phyloP scores from a whole-genome alignment of 92 coral and sea anemone genomes.

The Hydrozoanthus gracilis region DNA sequence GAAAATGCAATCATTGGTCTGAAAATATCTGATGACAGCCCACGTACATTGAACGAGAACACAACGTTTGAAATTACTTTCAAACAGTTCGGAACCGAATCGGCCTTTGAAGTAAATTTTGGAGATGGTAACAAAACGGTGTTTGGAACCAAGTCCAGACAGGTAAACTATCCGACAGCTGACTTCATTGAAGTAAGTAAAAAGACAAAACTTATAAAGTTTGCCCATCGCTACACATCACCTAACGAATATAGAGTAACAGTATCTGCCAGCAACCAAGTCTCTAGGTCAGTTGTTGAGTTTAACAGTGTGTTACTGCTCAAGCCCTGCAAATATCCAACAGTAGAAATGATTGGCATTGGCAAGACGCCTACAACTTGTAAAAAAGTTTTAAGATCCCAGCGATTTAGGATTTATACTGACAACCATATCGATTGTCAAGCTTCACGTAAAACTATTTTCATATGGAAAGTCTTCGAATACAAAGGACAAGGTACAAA shows the following conservation, averaged over 20 bases:
- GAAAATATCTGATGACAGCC: conserved; percentile 63
- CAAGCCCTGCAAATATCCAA: conserved; percentile 66
- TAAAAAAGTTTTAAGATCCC: conserved; percentile 39
- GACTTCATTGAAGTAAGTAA: conserved; percentile 28
- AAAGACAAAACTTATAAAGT: neutral
- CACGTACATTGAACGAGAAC: conserved; percentile 40
- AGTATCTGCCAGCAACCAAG: conserved; percentile 58
- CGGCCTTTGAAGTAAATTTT: conserved; percentile 50
- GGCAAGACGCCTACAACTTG: conserved; percentile 45
- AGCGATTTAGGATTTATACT: conserved; percentile 37
- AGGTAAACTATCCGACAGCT: conserved; percentile 27
- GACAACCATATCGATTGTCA: conserved; percentile 57
- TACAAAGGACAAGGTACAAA: conserved; percentile 40
- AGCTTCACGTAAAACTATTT: conserved; percentile 63
- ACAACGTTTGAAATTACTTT: conserved; percentile 49
- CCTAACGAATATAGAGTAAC: conserved; percentile 18
- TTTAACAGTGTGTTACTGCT: conserved; percentile 41
- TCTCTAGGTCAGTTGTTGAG: conserved; percentile 29
- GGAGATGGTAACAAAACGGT: conserved; percentile 62
- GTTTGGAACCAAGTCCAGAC: conserved; percentile 37
- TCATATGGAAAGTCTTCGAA: conserved; percentile 57
- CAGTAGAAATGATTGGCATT: conserved; percentile 42
- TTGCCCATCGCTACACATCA: conserved; percentile 44
- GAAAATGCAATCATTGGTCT: neutral
- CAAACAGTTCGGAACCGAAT: conserved; percentile 49